These are phyloP conservation scores for Agrotis puta DNA, from an alignment of 2,888 invertebrate species.

Conservation along the genomic window DNA sequence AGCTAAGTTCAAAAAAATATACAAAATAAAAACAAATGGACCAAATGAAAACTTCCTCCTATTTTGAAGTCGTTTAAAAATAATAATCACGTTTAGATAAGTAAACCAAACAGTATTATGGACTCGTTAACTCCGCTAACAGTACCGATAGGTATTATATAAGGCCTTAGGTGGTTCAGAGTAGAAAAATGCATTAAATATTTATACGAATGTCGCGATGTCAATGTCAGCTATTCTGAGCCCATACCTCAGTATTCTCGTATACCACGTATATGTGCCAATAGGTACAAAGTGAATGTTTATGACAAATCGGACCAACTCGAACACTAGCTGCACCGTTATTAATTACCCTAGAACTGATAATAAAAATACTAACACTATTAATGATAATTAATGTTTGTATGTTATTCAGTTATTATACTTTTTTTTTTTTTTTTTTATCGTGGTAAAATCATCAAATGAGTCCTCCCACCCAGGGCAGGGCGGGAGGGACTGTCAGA, in stretches of 20 bases:
- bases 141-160: slow-evolving; percentile 13
- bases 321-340: not conserved
- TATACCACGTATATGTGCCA: too few species aligned
- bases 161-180: not conserved
- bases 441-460: too few species aligned
- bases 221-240: slow-evolving; percentile 24
- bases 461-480: too few species aligned
- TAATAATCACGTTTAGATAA: too few species aligned
- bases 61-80: too few species aligned
- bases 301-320: not conserved
- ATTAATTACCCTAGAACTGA: not conserved
- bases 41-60: too few species aligned
- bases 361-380: not conserved
- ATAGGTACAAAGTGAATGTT: not conserved
- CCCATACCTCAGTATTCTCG: slow-evolving; percentile 3
- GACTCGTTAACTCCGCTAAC: not conserved
- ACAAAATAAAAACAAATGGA: too few species aligned
- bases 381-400: not conserved
- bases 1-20: too few species aligned
- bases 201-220: slow-evolving; percentile 13
- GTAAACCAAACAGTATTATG: too few species aligned
- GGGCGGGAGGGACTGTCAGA: too few species aligned
- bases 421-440: too few species aligned
- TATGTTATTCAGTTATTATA: too few species aligned
- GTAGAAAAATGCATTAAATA: slow-evolving; percentile 23